Base-by-base conservation (phyloP, 2,113 vertebrate genomes). In the Heliornis fulica region DNA sequence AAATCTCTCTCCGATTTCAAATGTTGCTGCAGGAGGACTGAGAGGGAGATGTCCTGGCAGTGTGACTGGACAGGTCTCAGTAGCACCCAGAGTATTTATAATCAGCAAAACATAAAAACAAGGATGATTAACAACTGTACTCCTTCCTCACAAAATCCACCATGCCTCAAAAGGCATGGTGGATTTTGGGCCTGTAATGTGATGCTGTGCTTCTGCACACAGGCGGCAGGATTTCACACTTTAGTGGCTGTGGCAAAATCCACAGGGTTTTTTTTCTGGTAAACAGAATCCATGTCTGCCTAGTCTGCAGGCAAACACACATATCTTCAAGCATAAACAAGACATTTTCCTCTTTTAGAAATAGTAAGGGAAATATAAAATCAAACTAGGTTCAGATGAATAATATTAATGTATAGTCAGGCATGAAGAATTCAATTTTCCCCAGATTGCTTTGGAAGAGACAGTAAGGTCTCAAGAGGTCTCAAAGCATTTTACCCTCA, bases 201-300 rank as follows among this genome's bases (percentile, higher is more conserved):
- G 95, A 91, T 15, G 14, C 41, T 94, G 64, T 82, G 83, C 69
- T 84, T 94, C 68, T 93, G 54, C 84, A 87, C 57, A 84, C 50
- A 82, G n/a, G n/a, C 56, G 87, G 28, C 61, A 92, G 15, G 83
- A 83, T 89, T 95, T 93, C 90, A 94, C 82, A 93, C 78, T 61
- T 88, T 79, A 94, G 85, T 70, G 68, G 83, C 88, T 71, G 25
- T 79, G 60, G 57, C 38, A 71, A 60, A 38, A 96, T 94, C 89
- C 84, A 92, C 25, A 60, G 60, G 41, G 60, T 53, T 69, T 94
- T 66, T 94, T 68, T 91, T 12, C 66, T 93, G 54, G 56, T 75
- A 87, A 92, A 87, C 57, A 71, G 75, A 95, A 97, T 89, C 83
- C 46, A 87, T 96, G 93, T 88, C 89, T 81, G 54, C 91, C 60